Evolutionary conservation across 2,797 vertebrate species (phyloP).

Genomic region (Neoniphon sammara): DNA sequence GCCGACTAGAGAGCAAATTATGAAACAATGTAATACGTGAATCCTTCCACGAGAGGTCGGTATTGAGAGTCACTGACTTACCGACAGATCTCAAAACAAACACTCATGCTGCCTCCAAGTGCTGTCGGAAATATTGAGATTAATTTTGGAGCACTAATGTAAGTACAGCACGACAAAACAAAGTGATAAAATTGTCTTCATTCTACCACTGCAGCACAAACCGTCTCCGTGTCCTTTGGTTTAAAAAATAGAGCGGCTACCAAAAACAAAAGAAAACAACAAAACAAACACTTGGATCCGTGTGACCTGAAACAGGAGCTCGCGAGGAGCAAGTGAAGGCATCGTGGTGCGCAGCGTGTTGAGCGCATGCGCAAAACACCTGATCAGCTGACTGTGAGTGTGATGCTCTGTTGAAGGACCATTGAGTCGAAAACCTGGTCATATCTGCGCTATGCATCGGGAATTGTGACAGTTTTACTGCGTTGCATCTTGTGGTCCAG

Average conservation of each 20-base stretch:
- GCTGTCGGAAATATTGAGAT: background rate
- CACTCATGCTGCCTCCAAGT: conserved; percentile 3
- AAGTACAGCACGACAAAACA: too few species aligned
- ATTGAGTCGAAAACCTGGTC: conserved; percentile 51
- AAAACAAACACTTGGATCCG: too few species aligned
- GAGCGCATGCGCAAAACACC: conserved; percentile 62
- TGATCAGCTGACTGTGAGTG: conserved; percentile 83
- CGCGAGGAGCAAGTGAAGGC: conserved; percentile 24
- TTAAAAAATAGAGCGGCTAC: too few species aligned
- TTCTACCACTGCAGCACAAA: background rate
- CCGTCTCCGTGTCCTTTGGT: too few species aligned
- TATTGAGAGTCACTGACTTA: conserved; percentile 1
- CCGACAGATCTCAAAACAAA: conserved; percentile 31
- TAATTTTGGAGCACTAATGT: background rate
- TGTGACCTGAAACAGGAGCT: background rate
- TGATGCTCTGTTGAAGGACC: conserved; percentile 71
- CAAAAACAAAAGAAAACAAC: too few species aligned
- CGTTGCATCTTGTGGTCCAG: conserved; percentile 39
- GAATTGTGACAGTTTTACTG: conserved; percentile 34
- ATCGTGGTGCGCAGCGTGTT: conserved; percentile 21
- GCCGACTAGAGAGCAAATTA: background rate
- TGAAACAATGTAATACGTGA: conserved; percentile 3
- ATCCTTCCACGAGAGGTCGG: conserved; percentile 30
- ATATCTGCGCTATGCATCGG: conserved; percentile 57
- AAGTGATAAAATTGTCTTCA: background rate